phyloP scores from a whole-genome alignment of 2,888 invertebrate species.

The Synergus itoensis region DNA sequence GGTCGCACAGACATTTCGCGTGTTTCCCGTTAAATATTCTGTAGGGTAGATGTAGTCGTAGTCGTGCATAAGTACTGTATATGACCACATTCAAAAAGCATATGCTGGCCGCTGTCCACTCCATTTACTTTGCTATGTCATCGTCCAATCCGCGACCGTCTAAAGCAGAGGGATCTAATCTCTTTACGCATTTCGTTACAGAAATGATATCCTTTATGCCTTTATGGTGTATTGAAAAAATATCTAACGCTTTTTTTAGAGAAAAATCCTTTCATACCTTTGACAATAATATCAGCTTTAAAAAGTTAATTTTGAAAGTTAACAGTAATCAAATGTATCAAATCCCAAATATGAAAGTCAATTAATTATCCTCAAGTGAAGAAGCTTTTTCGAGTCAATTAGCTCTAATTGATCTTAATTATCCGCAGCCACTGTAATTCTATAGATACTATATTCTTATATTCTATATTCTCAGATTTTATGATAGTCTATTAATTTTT shows the following conservation, averaged over 20 bases:
- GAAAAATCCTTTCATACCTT: background rate
- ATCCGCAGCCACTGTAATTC: background rate
- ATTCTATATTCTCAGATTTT: background rate
- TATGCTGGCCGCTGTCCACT: slow-evolving; percentile 78
- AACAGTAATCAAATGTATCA: too few relatives aligned
- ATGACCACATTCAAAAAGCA: slow-evolving; percentile 59
- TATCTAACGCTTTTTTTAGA: background rate
- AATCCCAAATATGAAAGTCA: too few relatives aligned
- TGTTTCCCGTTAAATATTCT: slow-evolving; percentile 47
- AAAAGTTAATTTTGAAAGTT: too few relatives aligned
- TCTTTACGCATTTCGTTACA: slow-evolving; percentile 21
- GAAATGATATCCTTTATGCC: slow-evolving; percentile 13
- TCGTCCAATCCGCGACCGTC: slow-evolving; percentile 52
- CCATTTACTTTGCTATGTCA: slow-evolving; percentile 74
- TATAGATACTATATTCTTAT: background rate
- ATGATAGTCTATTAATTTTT: slow-evolving; percentile 20
- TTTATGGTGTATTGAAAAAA: slow-evolving; percentile 6
- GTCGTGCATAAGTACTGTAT: slow-evolving; percentile 43
- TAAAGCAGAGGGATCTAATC: slow-evolving; percentile 31
- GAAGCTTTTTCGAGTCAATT: background rate
- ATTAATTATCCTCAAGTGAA: background rate
- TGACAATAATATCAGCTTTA: too few relatives aligned
- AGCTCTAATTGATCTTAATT: slow-evolving; percentile 13
- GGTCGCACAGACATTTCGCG: slow-evolving; percentile 69
- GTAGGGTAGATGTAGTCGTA: slow-evolving; percentile 33